phyloP scores from a whole-genome alignment of 2,113 vertebrate genomes.

The Nymphicus hollandicus region DNA sequence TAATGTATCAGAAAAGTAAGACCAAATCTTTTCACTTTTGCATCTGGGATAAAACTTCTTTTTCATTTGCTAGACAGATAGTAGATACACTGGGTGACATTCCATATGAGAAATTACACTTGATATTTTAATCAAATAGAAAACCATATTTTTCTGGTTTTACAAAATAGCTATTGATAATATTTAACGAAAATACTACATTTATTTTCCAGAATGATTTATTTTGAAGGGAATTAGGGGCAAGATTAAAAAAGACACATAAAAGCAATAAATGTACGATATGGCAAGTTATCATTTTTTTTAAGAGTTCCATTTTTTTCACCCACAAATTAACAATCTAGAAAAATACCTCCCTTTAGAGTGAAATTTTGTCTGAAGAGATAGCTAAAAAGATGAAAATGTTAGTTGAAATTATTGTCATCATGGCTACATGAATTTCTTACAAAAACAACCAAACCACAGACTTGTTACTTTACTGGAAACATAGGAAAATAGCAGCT shows the following conservation, averaged over 20 bases:
- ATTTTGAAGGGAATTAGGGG: not conserved
- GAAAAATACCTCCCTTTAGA: not conserved
- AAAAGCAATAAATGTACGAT: not conserved
- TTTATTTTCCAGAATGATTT: not conserved
- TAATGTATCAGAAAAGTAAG: not conserved
- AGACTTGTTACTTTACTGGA: not conserved
- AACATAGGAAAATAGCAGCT: not conserved
- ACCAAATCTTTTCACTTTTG: not conserved
- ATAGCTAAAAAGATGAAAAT: not conserved
- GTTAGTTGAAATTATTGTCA: not conserved
- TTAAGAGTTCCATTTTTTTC: not conserved
- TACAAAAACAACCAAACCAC: not conserved
- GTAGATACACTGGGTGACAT: fast-evolving
- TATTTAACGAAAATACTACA: not conserved
- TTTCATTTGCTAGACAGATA: not conserved
- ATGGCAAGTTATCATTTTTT: not conserved
- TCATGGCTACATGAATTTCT: not conserved
- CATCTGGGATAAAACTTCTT: not conserved
- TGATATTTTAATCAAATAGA: not conserved
- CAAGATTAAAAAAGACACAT: not conserved
- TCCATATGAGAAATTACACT: not conserved
- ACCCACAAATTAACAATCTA: not conserved
- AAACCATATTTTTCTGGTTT: not conserved
- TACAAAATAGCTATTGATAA: not conserved
- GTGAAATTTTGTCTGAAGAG: not conserved